phyloP scores from a whole-genome alignment of 64 coral and sea anemone genomes.

The Montipora cactus region DNA sequence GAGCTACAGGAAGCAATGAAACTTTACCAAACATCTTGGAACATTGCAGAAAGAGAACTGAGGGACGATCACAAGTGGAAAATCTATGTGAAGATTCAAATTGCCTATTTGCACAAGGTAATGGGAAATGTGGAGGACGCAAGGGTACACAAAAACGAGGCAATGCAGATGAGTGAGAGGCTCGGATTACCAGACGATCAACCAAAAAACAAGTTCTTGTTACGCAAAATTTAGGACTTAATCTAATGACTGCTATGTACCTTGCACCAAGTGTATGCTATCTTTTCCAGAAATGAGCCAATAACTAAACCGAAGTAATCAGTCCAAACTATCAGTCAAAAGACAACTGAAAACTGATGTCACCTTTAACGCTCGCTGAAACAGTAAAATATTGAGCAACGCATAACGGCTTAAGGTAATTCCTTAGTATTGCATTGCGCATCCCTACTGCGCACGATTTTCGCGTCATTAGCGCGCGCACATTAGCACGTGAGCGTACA shows the following conservation, averaged over 20 bases:
- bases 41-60: slow-evolving; percentile 36
- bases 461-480: too few relatives aligned
- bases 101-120: slow-evolving; percentile 21
- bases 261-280: neutral
- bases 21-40: neutral
- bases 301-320: too few relatives aligned
- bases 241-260: neutral
- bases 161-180: neutral
- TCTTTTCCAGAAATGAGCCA: too few relatives aligned
- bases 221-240: neutral
- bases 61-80: slow-evolving; percentile 23
- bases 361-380: too few relatives aligned
- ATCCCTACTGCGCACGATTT: too few relatives aligned
- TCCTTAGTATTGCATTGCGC: too few relatives aligned
- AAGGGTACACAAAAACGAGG: neutral
- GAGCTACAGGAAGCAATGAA: neutral
- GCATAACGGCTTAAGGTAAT: too few relatives aligned
- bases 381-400: too few relatives aligned
- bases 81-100: slow-evolving; percentile 17
- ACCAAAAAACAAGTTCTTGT: slow-evolving; percentile 10
- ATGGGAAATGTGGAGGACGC: slow-evolving; percentile 12
- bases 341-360: too few relatives aligned
- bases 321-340: too few relatives aligned
- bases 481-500: too few relatives aligned
- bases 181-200: neutral